These are phyloP conservation scores for Chiloscyllium plagiosum DNA, from an alignment of 2,113 vertebrate species.

Conservation along the genomic window DNA sequence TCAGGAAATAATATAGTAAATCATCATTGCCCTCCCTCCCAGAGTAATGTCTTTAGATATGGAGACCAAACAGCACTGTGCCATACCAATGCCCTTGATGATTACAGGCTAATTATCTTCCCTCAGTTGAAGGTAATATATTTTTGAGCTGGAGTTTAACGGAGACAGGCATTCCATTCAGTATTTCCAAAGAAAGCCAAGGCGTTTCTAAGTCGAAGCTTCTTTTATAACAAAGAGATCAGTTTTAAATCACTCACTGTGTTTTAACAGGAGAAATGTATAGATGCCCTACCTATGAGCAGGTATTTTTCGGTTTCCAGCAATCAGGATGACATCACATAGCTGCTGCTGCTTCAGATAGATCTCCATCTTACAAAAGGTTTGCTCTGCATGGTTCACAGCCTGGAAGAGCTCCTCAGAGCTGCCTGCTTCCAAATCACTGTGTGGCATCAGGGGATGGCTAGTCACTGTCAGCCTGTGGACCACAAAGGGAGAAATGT, in stretches of 20 bases:
- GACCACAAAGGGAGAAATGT: conserved; percentile 41
- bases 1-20: neutral
- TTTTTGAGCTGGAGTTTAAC: neutral
- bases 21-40: neutral
- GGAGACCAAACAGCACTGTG: no score
- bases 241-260: neutral
- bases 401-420: conserved; percentile 70
- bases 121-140: neutral
- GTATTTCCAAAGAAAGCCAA: neutral
- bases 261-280: neutral
- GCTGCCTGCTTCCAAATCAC: conserved; percentile 57
- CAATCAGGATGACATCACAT: conserved; percentile 67
- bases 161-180: neutral
- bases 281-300: conserved; percentile 59
- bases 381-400: conserved; percentile 65
- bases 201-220: neutral
- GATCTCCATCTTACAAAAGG: conserved; percentile 69
- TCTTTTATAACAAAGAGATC: neutral
- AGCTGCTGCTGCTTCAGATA: conserved; percentile 70
- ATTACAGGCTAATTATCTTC: neutral
- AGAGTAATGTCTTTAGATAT: no score
- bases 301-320: conserved; percentile 67
- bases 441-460: conserved; percentile 54
- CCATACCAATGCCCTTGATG: no score
- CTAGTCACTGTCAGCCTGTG: conserved; percentile 51